Conservation (phyloP, 2,888 invertebrate genomes). For the Pseudolycoriella hygida region DNA sequence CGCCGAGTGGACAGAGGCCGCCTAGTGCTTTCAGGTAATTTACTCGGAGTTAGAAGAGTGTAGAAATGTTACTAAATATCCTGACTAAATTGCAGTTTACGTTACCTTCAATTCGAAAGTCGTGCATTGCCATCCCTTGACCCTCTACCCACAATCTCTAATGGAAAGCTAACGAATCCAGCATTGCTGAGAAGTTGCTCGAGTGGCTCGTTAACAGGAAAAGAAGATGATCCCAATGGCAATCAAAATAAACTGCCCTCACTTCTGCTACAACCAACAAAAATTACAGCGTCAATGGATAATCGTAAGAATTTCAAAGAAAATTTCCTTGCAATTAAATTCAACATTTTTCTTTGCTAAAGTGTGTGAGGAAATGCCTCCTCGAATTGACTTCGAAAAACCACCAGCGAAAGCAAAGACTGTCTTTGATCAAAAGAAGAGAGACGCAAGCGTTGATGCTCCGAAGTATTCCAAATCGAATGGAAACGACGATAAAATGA, state of each 20-base stretch:
- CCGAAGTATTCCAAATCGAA: not conserved
- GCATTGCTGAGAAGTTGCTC: not conserved
- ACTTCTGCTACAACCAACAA: constrained; percentile 11
- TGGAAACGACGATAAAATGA: not conserved
- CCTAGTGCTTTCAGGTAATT: constrained; percentile 60
- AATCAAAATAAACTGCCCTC: constrained; percentile 11
- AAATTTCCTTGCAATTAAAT: not conserved
- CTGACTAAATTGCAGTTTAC: constrained; percentile 31
- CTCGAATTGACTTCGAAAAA: constrained; percentile 4
- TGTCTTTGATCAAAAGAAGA: no score
- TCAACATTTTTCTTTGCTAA: not conserved
- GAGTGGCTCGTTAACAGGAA: not conserved
- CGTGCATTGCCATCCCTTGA: constrained; percentile 26
- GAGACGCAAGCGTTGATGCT: no score
- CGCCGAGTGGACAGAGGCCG: constrained; percentile 35
- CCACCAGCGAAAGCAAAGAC: not conserved
- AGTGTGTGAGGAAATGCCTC: constrained; percentile 12
- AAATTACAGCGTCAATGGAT: constrained; percentile 11
- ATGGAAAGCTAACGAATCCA: no score
- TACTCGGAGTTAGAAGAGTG: not conserved
- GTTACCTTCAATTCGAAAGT: constrained; percentile 40
- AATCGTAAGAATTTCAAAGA: constrained; percentile 11
- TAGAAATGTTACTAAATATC: not conserved
- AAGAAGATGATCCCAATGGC: constrained; percentile 1
- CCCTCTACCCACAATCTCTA: constrained; percentile 14